Conservation (phyloP, 2,888 invertebrate species). For the Zeuzera pyrina region DNA sequence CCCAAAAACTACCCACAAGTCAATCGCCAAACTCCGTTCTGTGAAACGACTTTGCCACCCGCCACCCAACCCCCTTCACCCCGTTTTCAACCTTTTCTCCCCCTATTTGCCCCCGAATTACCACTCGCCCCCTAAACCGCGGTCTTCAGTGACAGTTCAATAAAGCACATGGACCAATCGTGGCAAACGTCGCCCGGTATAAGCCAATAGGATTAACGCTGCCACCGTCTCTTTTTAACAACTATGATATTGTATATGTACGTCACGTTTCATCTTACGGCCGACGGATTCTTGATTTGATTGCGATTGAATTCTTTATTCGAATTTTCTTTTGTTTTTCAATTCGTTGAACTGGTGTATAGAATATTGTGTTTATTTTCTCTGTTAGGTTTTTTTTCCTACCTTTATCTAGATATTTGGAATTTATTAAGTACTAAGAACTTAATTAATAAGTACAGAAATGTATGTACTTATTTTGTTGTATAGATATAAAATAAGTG, state of each 20-base stretch:
- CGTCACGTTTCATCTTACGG: conserved; percentile 44
- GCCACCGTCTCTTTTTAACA: conserved; percentile 33
- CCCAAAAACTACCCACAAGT: conserved; percentile 70
- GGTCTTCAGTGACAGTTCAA: conserved; percentile 72
- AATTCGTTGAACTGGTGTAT: conserved; percentile 34
- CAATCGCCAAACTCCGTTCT: conserved; percentile 69
- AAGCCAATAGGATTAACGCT: conserved; percentile 73
- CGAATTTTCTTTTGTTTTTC: conserved; percentile 62
- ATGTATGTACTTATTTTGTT: no score
- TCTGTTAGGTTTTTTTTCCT: conserved; percentile 7
- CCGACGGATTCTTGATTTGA: conserved; percentile 66
- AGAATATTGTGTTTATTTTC: conserved; percentile 20
- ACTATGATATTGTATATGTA: conserved; percentile 15
- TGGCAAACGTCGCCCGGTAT: conserved; percentile 69
- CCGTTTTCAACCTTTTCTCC: conserved; percentile 27
- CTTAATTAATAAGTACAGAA: no score
- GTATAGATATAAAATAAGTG: no score
- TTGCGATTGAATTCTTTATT: conserved; percentile 66
- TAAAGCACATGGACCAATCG: conserved; percentile 70
- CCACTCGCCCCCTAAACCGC: conserved; percentile 64
- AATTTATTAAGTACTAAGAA: no score
- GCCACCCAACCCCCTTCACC: conserved; percentile 18
- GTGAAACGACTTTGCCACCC: conserved; percentile 44
- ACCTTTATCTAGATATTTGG: neutral
- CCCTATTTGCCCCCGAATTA: conserved; percentile 60